Conservation (phyloP, 1,140 invertebrate species). For the Steinernema feltiae region DNA sequence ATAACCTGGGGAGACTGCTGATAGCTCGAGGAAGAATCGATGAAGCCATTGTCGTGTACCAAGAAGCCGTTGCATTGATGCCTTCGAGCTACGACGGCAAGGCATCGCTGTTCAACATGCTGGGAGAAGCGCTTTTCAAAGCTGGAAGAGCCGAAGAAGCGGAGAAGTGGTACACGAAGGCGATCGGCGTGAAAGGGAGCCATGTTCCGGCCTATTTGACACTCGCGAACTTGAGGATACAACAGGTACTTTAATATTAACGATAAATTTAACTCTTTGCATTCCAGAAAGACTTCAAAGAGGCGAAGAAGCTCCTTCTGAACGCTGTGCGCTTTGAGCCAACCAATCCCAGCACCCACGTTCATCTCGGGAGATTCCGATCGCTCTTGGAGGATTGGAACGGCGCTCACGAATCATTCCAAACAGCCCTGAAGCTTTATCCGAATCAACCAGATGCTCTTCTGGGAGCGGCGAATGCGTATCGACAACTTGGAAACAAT, state of each 20-base stretch:
- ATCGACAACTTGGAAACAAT: neutral
- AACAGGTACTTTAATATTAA: neutral
- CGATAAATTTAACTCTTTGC: neutral
- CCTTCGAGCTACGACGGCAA: neutral
- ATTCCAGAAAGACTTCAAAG: neutral
- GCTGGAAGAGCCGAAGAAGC: neutral
- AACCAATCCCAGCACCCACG: neutral
- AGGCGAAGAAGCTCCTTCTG: neutral
- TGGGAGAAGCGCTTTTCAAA: conserved; percentile 17
- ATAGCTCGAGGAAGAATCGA: conserved; percentile 23
- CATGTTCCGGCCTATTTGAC: neutral
- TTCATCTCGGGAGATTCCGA: neutral
- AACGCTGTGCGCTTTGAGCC: neutral
- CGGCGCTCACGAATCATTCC: neutral
- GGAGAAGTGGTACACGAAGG: conserved; percentile 2
- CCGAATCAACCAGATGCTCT: conserved; percentile 12
- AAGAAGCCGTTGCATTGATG: conserved; percentile 14
- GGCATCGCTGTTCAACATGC: neutral
- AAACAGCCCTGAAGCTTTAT: neutral
- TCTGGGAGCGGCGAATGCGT: conserved; percentile 18
- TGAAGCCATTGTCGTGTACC: conserved; percentile 48
- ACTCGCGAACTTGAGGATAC: neutral
- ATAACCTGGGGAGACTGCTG: conserved; percentile 10
- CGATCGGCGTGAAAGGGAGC: neutral
- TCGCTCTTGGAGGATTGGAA: neutral